Base-by-base conservation (phyloP, 2,797 vertebrate species). In the Chromis chromis region DNA sequence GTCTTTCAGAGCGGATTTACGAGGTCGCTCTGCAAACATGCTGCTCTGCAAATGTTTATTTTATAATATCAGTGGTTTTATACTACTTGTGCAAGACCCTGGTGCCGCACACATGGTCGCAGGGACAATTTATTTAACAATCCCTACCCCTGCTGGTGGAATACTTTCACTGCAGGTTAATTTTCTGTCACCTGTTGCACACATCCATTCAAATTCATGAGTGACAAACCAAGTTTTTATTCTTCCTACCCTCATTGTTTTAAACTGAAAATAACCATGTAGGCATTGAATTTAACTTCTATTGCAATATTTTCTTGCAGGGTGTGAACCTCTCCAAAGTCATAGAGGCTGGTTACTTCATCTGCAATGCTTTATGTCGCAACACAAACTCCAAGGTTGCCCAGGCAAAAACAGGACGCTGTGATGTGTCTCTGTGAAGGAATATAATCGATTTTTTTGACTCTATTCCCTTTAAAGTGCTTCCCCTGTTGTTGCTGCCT, bases 371-470 rank as follows among this genome's bases (percentile, higher is more conserved):
- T 81, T 93, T 98, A 81, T 90, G 91, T 70, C 96, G 96, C 87
- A 93, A 93, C 77, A 98, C 96, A 68, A 97, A 96, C 88, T 99
- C 97, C 33, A 99, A 96, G 88, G 97, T 99, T 53, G 95, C 96
- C 63, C 94, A 91, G 75, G 97, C 96, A 65, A 94, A 87, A 88
- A 90, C 86, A 86, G 1, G 68, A 70, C 76, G 48, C 92, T 88
- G 61, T 73, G 74, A 87, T 52, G 44, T 54, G 21, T 58, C 59
- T 74, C 33, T 65, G 3, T 42, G 10, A 42, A 44, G 57, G 22
- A 72, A 53, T 31, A 1, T 33, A 10, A 48, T 46, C n/a, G 2
- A 10, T 24, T 68, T 24, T 68, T 24, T 70, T 67, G 31, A 56
- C 24, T 69, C 10, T 31, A 48, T 57, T 73, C 25, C 56, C 46